Evolutionary conservation across 2,113 vertebrate species (phyloP), one percentile per base, ranked within the genome.

Genomic region (Elephantulus edwardii): DNA sequence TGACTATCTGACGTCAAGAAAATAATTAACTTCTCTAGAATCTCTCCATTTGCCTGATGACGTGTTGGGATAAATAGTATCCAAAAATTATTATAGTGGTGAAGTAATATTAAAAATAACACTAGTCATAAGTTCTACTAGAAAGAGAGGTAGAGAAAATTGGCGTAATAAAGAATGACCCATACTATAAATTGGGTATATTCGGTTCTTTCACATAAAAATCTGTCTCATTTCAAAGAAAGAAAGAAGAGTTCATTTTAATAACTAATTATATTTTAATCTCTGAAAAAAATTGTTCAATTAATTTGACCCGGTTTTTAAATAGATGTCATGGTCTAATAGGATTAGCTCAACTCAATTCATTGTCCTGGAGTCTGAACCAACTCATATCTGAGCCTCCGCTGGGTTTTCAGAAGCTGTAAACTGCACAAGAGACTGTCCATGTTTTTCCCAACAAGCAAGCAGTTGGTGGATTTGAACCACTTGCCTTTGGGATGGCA

Each of bases 151-250:
- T 56, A 19, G 62, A 72, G 26, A 54, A 82, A 92, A 64, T 33
- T 56, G 75, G 16, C 44, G 14, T 79, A 66, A 78, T 75, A 46
- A 77, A 86, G 14, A 24, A 83, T 52, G 11, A 4, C n/a, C n/a
- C 10, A 38, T 82, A 71, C 24, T 33, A 75, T 52, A 58, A 50
- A 58, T 44, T 64, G 1, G 42, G 48, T 44, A 13, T 77, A 14
- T 70, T 93, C n/a, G 91, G 46, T 86, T 42, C n/a, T 66, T 50
- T 81, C 64, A 58, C 33, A 86, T 50, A 91, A 94, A 90, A 81
- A 74, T 35, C 8, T 76, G 12, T 60, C 35, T 16, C 40, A 66
- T 40, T 80, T 91, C 83, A 64, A 80, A 71, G 70, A 66, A 46
- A 93, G 64, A 82, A 6, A 16, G 93, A 66, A 40, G 75, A 3